phyloP scores from a whole-genome alignment of 2,113 vertebrate genomes.

The Coryphaenoides rupestris region DNA sequence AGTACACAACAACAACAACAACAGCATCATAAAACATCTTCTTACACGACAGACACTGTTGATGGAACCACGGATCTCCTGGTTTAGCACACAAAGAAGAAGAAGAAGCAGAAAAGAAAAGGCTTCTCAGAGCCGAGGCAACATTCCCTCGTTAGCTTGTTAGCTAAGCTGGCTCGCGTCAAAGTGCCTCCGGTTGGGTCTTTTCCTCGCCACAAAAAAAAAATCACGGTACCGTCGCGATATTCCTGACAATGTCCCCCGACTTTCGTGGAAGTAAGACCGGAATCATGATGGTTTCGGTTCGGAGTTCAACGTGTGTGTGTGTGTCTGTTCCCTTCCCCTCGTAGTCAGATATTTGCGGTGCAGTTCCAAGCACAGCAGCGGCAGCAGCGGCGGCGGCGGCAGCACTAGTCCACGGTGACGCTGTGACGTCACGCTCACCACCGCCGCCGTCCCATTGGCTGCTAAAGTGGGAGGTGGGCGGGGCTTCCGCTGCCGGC shows the following conservation, averaged over 20 bases:
- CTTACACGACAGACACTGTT: too few species aligned
- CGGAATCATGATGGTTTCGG: not conserved
- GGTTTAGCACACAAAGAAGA: conserved; percentile 22
- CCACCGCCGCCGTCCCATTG: conserved; percentile 75
- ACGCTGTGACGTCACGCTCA: conserved; percentile 76
- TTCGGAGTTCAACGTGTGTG: conserved; percentile 31
- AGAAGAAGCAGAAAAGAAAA: conserved; percentile 34
- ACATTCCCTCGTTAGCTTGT: conserved; percentile 64
- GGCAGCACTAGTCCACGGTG: conserved; percentile 20
- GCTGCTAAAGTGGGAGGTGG: conserved; percentile 73
- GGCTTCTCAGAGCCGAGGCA: conserved; percentile 43
- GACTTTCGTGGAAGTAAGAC: not conserved
- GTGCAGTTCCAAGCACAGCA: conserved; percentile 22
- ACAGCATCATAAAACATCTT: too few species aligned
- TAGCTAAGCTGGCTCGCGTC: conserved; percentile 46
- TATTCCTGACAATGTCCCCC: not conserved
- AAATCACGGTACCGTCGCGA: not conserved
- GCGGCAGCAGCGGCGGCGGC: not conserved
- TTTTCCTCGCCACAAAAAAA: not conserved
- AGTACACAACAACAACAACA: not conserved
- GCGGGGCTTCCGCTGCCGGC: conserved; percentile 75
- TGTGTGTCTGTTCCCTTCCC: too few species aligned
- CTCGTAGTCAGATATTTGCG: conserved; percentile 49
- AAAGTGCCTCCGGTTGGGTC: conserved; percentile 39
- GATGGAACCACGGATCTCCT: not conserved